Evolutionary conservation across 2,888 invertebrate genomes (phyloP), one percentile per base, ranked within the genome.

Genomic region (Clepsis dumicolana): DNA sequence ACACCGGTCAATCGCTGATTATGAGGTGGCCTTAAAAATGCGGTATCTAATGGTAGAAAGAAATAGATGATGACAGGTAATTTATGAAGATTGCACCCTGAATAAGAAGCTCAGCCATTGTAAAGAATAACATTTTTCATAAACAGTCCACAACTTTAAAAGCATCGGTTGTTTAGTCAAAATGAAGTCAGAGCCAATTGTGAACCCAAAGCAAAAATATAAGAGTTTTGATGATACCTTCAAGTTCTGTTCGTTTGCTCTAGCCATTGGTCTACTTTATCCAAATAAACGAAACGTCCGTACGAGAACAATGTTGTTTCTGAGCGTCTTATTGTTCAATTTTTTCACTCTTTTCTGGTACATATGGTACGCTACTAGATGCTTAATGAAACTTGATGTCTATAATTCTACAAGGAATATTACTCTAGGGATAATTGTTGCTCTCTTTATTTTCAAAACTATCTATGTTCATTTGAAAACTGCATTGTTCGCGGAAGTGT

Each of bases 371-470:
- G 77, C 85, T 3, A 75, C 74, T 10, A 83, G 82, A 73, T 86
- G 86, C 64, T 67, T 87, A 0, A 75, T 76, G 35, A 77, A 60
- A 8, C 54, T 77, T n/a, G 88, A 90, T 61, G 73, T 87, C 59
- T 82, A 78, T 52, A 90, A 88, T 67, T 79, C 89, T 1, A 75
- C 86, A 7, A 80, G 88, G 61, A 86, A 88, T 68, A 76, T 89
- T 71, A 82, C 89, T 1, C 70, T 89, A 35, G 81, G 78, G 0
- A 72, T 89, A 0, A 70, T 89, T 2, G 70, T 85, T 0, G n/a
- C 77, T 7, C 73, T 90, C 1, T 90, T 86, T 64, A 80, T 89
- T 27, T 79, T 88, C n/a, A 91, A 90, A 83, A 80, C 80, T 0
- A 82, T 85, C 54, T 87, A 89, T 64, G 80, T 76, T 1, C 81